Conservation (phyloP, 2,888 invertebrate genomes). For the Trichogramma evanescens region DNA sequence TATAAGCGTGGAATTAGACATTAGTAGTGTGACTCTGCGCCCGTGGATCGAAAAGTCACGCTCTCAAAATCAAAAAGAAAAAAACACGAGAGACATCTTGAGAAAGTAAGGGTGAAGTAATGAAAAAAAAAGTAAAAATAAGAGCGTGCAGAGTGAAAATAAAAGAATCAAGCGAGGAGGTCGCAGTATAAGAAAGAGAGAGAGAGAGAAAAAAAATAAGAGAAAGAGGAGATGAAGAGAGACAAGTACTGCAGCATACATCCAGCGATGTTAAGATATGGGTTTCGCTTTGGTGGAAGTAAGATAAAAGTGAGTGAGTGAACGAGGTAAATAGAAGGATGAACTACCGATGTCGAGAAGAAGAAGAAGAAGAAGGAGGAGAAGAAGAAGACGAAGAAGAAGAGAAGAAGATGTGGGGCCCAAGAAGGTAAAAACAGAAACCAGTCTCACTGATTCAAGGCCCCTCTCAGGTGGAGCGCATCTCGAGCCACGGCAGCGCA, state of each 20-base stretch:
- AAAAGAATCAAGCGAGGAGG: conserved; percentile 18
- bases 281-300: conserved; percentile 23
- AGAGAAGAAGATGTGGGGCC: conserved; percentile 34
- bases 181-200: conserved; percentile 3
- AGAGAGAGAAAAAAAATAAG: conserved; percentile 11
- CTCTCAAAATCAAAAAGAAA: conserved; percentile 4
- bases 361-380: conserved; percentile 13
- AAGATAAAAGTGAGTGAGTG: conserved; percentile 14
- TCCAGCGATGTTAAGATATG: conserved; percentile 20
- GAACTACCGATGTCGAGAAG: background rate
- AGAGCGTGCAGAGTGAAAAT: conserved; percentile 17
- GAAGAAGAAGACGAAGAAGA: conserved; percentile 12
- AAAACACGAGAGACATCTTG: conserved; percentile 9
- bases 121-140: conserved; percentile 16
- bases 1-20: too few relatives aligned
- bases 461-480: conserved; percentile 23
- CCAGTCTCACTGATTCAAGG: conserved; percentile 48
- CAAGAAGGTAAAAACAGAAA: conserved; percentile 46
- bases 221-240: conserved; percentile 15
- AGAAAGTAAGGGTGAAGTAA: conserved; percentile 12
- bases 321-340: background rate
- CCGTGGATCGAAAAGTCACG: background rate
- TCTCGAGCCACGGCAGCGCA: background rate
- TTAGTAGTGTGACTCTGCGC: too few relatives aligned
- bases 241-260: conserved; percentile 5